Evolutionary conservation across 1,140 invertebrate species (phyloP).

Genomic region (Neotoxoptera formosana): DNA sequence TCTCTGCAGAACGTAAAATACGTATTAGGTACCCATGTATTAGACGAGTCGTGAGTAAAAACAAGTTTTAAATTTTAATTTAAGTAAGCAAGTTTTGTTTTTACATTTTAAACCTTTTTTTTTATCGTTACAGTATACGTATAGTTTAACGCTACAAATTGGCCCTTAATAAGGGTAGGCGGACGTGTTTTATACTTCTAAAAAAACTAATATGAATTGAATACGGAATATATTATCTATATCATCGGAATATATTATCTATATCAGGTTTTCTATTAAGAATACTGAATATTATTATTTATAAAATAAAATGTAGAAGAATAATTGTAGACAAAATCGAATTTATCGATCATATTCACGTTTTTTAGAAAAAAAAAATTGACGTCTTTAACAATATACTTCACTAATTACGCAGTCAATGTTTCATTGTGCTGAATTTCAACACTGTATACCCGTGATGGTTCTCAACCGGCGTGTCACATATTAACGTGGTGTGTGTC

Average conservation of each 20-base stretch:
- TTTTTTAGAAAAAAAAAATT: not conserved
- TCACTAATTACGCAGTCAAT: not conserved
- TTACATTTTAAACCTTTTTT: not conserved
- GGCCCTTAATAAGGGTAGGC: not conserved
- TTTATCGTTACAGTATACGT: not conserved
- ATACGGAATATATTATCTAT: too few relatives aligned
- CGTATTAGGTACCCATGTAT: not conserved
- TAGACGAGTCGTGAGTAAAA: not conserved
- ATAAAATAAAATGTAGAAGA: not conserved
- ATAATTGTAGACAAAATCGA: not conserved
- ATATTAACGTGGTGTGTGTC: too few relatives aligned
- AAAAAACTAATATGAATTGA: too few relatives aligned
- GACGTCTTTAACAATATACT: too few relatives aligned
- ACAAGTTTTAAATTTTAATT: not conserved
- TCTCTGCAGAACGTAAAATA: not conserved
- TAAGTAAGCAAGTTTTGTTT: not conserved
- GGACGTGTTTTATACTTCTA: too few relatives aligned
- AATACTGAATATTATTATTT: not conserved
- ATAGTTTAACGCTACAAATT: not conserved
- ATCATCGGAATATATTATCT: too few relatives aligned
- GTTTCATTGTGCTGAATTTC: not conserved
- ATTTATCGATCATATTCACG: not conserved
- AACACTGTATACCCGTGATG: too few relatives aligned
- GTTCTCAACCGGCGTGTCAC: too few relatives aligned
- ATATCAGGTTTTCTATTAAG: too few relatives aligned